Percentiles rank a stretch among this genome's conserved stretches.
phyloP scores from a whole-genome alignment of 2,797 vertebrate genomes.

The Petrocephalus sullivani region DNA sequence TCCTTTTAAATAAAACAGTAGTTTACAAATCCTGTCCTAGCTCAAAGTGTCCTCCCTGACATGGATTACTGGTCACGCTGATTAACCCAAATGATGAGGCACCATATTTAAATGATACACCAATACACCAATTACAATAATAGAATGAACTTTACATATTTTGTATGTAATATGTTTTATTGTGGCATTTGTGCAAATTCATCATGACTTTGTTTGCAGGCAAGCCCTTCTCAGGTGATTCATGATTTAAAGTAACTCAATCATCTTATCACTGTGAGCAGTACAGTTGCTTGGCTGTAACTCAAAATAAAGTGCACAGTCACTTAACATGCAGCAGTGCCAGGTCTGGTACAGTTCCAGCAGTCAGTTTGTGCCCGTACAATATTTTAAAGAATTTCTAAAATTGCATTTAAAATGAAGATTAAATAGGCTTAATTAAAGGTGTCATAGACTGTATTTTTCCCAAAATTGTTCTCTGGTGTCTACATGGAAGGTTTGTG shows the following conservation, averaged over 20 bases:
- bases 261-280: background rate
- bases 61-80: background rate
- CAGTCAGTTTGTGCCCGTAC: background rate
- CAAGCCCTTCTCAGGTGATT: background rate
- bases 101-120: background rate
- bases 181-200: background rate
- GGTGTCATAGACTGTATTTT: too few species aligned
- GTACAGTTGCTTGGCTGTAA: background rate
- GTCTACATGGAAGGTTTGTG: too few species aligned
- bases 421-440: background rate
- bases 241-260: background rate
- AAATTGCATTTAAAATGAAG: background rate
- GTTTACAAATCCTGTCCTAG: too few species aligned
- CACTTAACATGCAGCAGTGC: background rate
- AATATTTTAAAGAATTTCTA: background rate
- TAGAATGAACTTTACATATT: background rate
- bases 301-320: conserved; percentile 14
- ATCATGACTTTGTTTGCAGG: background rate
- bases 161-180: background rate
- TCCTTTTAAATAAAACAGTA: too few species aligned
- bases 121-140: background rate
- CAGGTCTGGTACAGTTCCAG: background rate
- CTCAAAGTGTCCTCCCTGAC: too few species aligned
- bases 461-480: too few species aligned
- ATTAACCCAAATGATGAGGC: background rate